Evolutionary conservation across 2,797 vertebrate species (phyloP), one percentile per base, ranked within the genome.

Genomic region (Oryzias sinensis): DNA sequence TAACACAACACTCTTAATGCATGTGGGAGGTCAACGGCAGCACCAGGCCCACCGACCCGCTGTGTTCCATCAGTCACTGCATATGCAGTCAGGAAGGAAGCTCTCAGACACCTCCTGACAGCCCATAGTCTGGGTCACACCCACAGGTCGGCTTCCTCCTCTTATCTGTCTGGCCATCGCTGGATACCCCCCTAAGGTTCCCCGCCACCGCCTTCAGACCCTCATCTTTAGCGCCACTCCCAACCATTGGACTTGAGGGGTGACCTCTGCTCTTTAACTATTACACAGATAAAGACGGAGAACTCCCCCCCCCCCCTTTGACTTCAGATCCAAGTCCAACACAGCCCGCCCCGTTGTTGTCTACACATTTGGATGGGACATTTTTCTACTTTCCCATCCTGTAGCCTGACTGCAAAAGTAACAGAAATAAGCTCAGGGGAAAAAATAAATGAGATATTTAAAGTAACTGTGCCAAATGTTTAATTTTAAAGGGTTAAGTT

Each of bases 251-350:
- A 69, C 76, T 61, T 70, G 41, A 48, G 49, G 17, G 40, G 56
- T 22, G 20, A 49, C 68, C 57, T 47, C 62, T 56, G 56, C 56
- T 43, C 57, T 56, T 82, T 71, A 76, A 52, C 37, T 6, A 20
- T 37, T 42, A 40, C 53, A 86, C 82, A 87, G 75, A 62, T 52
- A 25, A 24, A 63, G 63, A 66, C 43, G 18, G 40, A 49, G 7
- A 9, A 33, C 29, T 33, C 9, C 42, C 29, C 51, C 29, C 54
- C 48, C 57, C 43, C 67, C 76, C 75, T 68, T 81, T 66, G 83
- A 82, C 74, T 76, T 62, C 80, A 80, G 86, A 82, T 86, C 87
- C 80, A 84, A 46, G 33, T 33, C 9, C 13, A 33, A 9, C 33
- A 11, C 33, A 11, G 11, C 33, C 5, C 3, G 33, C 33, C 2